Evolutionary conservation across 23 tunicate species (phyloP), one percentile per base, ranked within the genome.

Genomic region (Halocynthia roretzi): DNA sequence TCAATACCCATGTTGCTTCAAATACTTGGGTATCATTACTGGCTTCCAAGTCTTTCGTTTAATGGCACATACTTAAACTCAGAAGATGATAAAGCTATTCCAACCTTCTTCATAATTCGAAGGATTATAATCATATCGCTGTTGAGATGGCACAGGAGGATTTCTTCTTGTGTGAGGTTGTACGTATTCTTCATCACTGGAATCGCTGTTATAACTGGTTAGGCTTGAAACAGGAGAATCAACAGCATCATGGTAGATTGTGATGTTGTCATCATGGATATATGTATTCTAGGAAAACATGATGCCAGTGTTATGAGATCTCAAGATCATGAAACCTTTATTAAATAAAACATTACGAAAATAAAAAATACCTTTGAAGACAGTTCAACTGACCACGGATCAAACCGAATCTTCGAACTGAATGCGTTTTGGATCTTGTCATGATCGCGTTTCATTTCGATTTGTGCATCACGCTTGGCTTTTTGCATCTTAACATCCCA

Each of bases 381-480:
- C 60, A 82, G 21, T 62, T 87, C 93, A 6, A 77, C 93, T 50
- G 78, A 80, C 93, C 93, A 87, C 5, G 86, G 93, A 62, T 87
- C 93, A n/a, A 68, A 75, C 67, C 71, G 69, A 50, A 48, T 31
- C 44, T 31, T 31, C 44, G 44, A 31, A 14, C 22, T 22, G 55
- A 50, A 8, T 12, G 20, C 18, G 56, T 74, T 74, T 12, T 83
- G 68, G 21, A 87, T 70, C 6, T 77, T 80, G 72, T 87, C 93
- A 50, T 87, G 93, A 62, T 87, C 93, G 50, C 76, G 72, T 67
- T 87, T 87, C 67, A 87, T 63, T 61, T 58, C 64, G 50, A 87
- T 77, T 53, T 82, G 86, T 5, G 83, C 93, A 71, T 82, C 80
- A 50, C 76, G 72, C 40, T 79, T 75, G 6, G 93, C 86, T 64